These are phyloP conservation scores for Sceloporus undulatus DNA, from an alignment of 2,113 vertebrate species.

Conservation along the genomic window DNA sequence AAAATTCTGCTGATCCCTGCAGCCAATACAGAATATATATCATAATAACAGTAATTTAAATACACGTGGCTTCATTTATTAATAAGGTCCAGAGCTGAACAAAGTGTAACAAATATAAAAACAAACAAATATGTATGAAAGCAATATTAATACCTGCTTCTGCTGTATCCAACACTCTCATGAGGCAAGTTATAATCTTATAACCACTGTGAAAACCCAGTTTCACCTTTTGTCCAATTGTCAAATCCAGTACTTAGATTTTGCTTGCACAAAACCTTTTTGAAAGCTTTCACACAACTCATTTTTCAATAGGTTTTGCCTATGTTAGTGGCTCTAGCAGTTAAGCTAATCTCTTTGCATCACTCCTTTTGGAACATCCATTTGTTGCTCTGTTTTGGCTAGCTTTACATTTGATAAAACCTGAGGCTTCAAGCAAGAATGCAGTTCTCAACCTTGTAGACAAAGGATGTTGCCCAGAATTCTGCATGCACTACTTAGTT, in stretches of 20 bases:
- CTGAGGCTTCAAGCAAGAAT: not conserved
- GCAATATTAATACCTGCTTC: not conserved
- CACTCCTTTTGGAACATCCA: no score
- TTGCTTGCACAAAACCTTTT: not conserved
- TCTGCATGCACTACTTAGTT: no score
- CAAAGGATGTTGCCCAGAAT: no score
- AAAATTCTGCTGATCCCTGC: not conserved
- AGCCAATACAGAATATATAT: not conserved
- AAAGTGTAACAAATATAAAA: not conserved
- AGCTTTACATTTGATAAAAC: not conserved
- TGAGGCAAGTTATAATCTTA: no score
- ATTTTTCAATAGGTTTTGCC: not conserved
- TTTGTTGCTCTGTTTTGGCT: not conserved
- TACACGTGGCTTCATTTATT: not conserved
- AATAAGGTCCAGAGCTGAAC: conserved; percentile 1
- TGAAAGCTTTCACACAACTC: not conserved
- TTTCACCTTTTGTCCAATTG: not conserved
- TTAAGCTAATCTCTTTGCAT: not conserved
- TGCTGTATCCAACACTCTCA: not conserved
- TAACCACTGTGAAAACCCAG: not conserved
- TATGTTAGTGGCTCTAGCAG: not conserved
- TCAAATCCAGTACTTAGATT: not conserved
- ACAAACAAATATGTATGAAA: not conserved
- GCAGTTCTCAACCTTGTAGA: not conserved
- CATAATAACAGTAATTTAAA: conserved; percentile 5